Conservation (phyloP, 2,113 vertebrate species). For the Daboia siamensis region DNA sequence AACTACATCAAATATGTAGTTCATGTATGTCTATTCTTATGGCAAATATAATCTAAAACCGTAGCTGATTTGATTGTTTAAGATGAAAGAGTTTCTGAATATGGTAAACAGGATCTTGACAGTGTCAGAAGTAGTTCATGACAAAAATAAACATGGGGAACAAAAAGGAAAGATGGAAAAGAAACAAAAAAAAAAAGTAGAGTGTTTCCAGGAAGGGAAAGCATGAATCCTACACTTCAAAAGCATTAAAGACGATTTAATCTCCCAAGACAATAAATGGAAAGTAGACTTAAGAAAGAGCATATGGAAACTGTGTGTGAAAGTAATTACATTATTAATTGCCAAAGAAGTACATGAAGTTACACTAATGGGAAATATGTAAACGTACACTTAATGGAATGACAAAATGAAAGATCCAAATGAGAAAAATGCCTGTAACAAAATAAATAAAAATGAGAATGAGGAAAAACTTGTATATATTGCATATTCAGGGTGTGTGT, state of each 20-base stretch:
- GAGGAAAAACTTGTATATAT: neutral
- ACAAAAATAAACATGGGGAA: neutral
- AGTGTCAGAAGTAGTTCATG: neutral
- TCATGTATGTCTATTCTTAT: neutral
- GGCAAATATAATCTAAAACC: neutral
- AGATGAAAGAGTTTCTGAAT: neutral
- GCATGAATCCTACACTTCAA: neutral
- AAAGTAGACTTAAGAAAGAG: neutral
- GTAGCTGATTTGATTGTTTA: neutral
- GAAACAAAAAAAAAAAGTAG: neutral
- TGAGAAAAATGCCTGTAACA: neutral
- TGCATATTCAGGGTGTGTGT: neutral
- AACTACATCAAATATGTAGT: neutral
- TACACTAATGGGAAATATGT: neutral
- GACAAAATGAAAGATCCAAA: neutral
- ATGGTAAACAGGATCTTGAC: neutral
- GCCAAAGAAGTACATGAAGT: neutral
- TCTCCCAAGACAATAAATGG: neutral
- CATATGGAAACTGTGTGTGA: neutral
- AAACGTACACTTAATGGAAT: neutral
- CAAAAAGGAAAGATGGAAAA: neutral
- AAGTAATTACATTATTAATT: neutral
- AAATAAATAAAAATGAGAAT: neutral
- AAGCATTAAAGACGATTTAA: neutral
- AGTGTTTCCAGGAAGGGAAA: neutral